A percentile compares a stretch with the other conserved stretches of the same genome.
phyloP scores from a whole-genome alignment of 2,888 invertebrate genomes.

The Leptinotarsa rubiginosa region DNA sequence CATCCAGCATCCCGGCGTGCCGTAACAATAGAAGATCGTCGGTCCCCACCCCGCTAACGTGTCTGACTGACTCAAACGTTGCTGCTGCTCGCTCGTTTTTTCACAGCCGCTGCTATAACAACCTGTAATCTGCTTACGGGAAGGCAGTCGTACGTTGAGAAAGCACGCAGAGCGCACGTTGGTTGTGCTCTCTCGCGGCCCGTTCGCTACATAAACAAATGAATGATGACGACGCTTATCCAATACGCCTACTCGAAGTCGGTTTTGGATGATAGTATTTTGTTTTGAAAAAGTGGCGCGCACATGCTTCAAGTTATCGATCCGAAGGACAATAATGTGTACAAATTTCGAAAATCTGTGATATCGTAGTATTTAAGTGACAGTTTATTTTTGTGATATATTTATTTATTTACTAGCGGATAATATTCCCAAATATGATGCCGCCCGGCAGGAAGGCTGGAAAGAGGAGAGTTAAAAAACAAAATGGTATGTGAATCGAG shows the following conservation, averaged over 20 bases:
- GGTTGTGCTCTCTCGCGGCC: constrained; percentile 24
- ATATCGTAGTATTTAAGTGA: constrained; percentile 33
- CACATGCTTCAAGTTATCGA: constrained; percentile 31
- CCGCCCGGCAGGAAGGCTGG: constrained; percentile 55
- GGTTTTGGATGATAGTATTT: constrained; percentile 46
- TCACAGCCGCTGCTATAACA: constrained; percentile 64
- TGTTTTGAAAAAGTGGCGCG: constrained; percentile 35
- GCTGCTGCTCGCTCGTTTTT: constrained; percentile 60
- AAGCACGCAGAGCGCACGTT: constrained; percentile 19
- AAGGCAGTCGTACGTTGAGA: constrained; percentile 51
- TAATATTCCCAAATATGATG: constrained; percentile 48
- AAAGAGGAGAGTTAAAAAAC: constrained; percentile 59
- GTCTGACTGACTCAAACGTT: constrained; percentile 53
- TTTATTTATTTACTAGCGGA: constrained; percentile 24
- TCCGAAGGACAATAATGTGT: constrained; percentile 34
- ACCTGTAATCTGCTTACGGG: constrained; percentile 63
- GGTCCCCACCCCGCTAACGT: constrained; percentile 52
- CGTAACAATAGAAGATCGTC: constrained; percentile 56
- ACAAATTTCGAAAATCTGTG: constrained; percentile 31
- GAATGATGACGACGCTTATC: constrained; percentile 50
- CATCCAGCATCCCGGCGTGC: constrained; percentile 46
- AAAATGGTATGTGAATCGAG: constrained; percentile 54
- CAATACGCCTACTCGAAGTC: constrained; percentile 49
- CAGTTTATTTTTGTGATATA: constrained; percentile 34
- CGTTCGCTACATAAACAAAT: constrained; percentile 39